Evolutionary conservation across 2,113 vertebrate species (phyloP), one percentile per base, ranked within the genome.

Genomic region (Neofelis nebulosa): DNA sequence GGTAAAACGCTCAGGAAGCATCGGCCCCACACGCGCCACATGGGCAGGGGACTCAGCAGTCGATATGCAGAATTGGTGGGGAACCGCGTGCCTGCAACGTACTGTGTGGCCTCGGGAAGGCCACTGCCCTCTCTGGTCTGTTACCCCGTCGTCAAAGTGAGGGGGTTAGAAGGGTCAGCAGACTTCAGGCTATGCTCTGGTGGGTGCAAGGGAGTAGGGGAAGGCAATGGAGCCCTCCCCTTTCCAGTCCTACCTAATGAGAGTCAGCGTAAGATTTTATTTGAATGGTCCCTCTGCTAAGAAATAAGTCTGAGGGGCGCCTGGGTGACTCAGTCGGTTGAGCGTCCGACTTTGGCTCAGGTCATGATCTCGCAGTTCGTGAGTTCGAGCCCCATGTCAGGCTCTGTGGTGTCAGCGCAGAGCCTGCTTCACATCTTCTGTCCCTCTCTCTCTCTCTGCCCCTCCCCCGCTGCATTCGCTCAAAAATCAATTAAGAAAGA

Each of bases 81-180:
- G 61, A 78, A 61, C 14, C 7, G 18, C 48, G 78, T 25, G n/a
- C 25, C 57, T 15, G 31, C 31, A 14, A 50, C 25, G 11, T 45
- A 65, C 71, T 65, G 8, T 86, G 48, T 83, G 95, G 61, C 68
- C 38, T 84, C 21, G 5, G 38, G 38, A 84, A 84, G 25, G 23
- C 79, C 86, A 33, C 65, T 81, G 63, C 36, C 55, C 31, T 80
- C 89, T 92, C 87, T 90, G 55, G 63, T 31, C 57, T 27, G 50
- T 85, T 48, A 55, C 48, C 76, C 68, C 3, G 10, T 15, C 41
- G n/a, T 85, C 36, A 36, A 57, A 48, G 50, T 8, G 68, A 93
- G 29, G 55, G 55, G 25, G 12, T 78, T 18, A 23, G 65, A 74
- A 66, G 68, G 61, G 74, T 25, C 65, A 65, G 87, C 36, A 16